Evolutionary conservation across 2,113 vertebrate genomes (phyloP).

Genomic region (Lynx canadensis): DNA sequence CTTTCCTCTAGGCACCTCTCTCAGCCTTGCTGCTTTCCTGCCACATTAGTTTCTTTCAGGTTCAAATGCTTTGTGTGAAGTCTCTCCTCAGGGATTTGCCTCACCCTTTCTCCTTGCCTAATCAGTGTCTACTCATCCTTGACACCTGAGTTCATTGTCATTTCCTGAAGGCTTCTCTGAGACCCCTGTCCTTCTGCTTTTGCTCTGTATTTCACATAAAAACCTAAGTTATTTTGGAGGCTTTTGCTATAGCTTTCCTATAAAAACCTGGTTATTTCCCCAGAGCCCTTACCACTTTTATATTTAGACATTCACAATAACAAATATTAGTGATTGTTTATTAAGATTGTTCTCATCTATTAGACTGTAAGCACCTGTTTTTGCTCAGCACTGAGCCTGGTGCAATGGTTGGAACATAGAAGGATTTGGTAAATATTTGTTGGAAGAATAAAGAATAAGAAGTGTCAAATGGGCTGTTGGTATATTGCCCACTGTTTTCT

Average conservation of each 20-base stretch:
- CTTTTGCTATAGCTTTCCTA: background rate
- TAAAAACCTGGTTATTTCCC: background rate
- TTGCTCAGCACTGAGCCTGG: background rate
- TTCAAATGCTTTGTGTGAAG: background rate
- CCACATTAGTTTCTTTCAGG: background rate
- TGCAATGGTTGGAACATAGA: background rate
- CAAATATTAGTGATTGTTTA: background rate
- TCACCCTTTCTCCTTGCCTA: fast-evolving
- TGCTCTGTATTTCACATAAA: background rate
- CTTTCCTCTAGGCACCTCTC: background rate
- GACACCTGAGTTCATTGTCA: background rate
- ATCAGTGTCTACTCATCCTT: background rate
- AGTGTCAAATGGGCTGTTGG: background rate
- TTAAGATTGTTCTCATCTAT: background rate
- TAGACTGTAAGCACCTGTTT: background rate
- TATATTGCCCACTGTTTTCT: background rate
- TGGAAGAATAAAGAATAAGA: background rate
- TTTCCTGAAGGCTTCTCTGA: background rate
- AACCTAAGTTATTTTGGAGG: background rate
- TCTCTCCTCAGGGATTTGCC: background rate
- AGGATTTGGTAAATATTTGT: background rate
- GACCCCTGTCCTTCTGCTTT: background rate
- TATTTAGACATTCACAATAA: background rate
- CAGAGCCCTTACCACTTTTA: background rate
- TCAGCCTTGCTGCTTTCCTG: background rate